Evolutionary conservation across 2,113 vertebrate species (phyloP).

Genomic region (Nycticryphes semicollaris): DNA sequence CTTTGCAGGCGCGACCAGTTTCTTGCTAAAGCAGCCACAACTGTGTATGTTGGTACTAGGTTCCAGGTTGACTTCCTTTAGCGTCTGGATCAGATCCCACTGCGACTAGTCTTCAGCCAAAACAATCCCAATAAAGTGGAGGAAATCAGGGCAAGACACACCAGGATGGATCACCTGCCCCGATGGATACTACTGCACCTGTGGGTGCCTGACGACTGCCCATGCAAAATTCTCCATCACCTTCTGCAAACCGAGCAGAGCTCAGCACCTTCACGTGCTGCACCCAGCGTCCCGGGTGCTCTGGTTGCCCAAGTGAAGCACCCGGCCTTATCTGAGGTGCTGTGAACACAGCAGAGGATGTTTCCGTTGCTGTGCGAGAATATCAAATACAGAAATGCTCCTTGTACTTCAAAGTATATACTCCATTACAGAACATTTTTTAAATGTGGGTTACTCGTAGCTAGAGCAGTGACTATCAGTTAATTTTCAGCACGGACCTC

Average conservation of each 20-base stretch:
- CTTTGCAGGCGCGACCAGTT: background rate
- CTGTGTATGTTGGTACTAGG: background rate
- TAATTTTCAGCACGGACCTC: background rate
- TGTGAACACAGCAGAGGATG: background rate
- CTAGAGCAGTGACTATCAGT: background rate
- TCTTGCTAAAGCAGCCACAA: background rate
- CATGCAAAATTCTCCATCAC: background rate
- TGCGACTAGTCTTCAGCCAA: background rate
- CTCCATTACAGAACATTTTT: background rate
- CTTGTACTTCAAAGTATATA: background rate
- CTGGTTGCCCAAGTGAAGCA: background rate
- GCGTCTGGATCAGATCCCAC: background rate
- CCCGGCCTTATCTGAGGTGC: background rate
- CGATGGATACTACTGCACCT: background rate
- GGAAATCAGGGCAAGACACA: background rate
- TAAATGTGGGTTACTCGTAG: background rate
- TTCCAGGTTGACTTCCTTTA: background rate
- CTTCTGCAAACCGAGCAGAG: background rate
- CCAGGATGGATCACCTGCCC: background rate
- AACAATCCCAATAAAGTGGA: background rate
- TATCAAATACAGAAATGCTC: background rate
- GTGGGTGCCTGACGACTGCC: rapidly evolving
- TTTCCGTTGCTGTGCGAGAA: background rate
- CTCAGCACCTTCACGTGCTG: background rate
- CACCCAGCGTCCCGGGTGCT: background rate